Evolutionary conservation across 2,888 invertebrate genomes (phyloP).

Genomic region (Tenthredo amoena): DNA sequence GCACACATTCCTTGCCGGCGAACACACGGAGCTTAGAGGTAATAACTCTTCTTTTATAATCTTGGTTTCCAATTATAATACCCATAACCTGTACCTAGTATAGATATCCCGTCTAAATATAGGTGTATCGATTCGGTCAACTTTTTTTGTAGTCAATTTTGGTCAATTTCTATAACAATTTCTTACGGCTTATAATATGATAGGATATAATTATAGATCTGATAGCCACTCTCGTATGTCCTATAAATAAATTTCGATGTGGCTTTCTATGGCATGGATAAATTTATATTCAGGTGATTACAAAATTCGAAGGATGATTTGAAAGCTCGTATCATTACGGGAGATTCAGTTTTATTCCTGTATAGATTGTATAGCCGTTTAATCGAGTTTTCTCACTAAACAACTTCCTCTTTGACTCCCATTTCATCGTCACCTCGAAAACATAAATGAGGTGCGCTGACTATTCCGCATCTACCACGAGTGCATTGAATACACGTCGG

Average conservation of each 20-base stretch:
- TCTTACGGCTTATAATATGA: not conserved
- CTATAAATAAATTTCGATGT: not conserved
- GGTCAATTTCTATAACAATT: not conserved
- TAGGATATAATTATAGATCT: not conserved
- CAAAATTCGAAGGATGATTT: not conserved
- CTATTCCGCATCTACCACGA: not conserved
- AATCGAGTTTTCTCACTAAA: not conserved
- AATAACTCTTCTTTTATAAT: not conserved
- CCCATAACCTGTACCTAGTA: not conserved
- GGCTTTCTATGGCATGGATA: not conserved
- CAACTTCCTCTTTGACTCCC: not conserved
- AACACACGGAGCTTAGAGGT: not conserved
- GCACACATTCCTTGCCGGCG: not conserved
- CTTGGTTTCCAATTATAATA: not conserved
- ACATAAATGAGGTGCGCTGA: not conserved
- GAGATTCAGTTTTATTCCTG: not conserved
- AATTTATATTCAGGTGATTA: not conserved
- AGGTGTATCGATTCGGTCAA: too few species aligned
- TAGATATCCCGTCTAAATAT: not conserved
- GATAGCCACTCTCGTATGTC: not conserved
- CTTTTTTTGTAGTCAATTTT: not conserved
- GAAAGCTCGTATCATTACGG: not conserved
- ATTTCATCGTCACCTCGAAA: not conserved
- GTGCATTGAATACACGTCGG: conserved; percentile 18
- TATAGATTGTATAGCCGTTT: not conserved